A percentile compares a stretch with the other conserved stretches of the same genome.
These are phyloP conservation scores for Coelopa pilipes DNA, from an alignment of 2,888 invertebrate species.

Conservation along the genomic window DNA sequence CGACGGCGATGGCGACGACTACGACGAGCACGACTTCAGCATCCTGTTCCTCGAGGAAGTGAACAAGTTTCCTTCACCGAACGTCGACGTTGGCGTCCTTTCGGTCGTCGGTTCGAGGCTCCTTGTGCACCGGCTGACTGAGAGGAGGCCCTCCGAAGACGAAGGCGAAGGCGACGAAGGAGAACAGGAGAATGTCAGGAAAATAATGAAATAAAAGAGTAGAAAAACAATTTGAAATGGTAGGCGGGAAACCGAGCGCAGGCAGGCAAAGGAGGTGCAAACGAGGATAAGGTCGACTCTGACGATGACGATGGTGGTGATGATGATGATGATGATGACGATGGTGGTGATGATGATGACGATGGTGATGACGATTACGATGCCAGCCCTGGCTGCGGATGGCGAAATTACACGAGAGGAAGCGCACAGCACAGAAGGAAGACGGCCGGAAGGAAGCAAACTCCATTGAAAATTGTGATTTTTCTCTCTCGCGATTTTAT, in stretches of 20 bases:
- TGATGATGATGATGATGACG: not conserved
- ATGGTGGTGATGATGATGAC: not conserved
- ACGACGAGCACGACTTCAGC: constrained; percentile 8
- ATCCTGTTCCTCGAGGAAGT: constrained; percentile 5
- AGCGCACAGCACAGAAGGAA: not conserved
- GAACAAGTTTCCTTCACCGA: not conserved
- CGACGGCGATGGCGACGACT: not conserved
- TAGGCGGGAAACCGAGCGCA: not conserved
- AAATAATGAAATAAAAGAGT: constrained; percentile 13
- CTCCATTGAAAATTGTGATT: constrained; percentile 26
- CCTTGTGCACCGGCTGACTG: not conserved
- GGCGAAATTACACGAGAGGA: constrained; percentile 20
- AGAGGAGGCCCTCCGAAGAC: not conserved
- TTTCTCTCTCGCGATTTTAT: not conserved
- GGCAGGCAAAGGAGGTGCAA: not conserved
- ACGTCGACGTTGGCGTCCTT: not conserved
- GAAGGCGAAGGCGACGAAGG: not conserved
- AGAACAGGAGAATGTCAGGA: not conserved
- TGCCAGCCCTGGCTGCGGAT: constrained; percentile 10
- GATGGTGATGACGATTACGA: constrained; percentile 1
- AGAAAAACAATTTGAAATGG: constrained; percentile 3
- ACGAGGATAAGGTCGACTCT: not conserved
- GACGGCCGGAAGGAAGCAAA: constrained; percentile 38
- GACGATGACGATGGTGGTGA: not conserved
- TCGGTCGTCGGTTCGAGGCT: no score